Base-by-base conservation (phyloP, 2,888 invertebrate genomes). In the Hydriomena furcata region DNA sequence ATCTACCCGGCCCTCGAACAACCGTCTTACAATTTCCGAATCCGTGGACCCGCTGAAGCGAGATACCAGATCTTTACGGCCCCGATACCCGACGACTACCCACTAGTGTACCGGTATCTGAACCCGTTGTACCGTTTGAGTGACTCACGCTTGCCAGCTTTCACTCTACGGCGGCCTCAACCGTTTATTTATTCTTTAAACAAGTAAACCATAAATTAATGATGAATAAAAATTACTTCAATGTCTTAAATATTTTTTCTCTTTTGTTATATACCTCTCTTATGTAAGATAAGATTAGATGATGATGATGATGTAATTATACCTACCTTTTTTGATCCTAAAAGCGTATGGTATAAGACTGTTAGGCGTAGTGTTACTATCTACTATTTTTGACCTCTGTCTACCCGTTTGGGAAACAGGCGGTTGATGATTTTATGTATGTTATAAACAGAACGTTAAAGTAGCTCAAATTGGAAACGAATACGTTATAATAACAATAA, bases 181-280 rank as follows among this genome's bases (percentile, higher is more conserved):
- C 59, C 59, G 0, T 59, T 57, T 12, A 40, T 48, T 7, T 61
- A 59, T 24, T 43, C 43, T 5, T 58, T 20, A 55, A 52, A 31
- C 61, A 55, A 34, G 41, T 52, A 4, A 41, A 36, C 31, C 10
- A 28, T 8, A 38, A 12, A 7, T 6, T 11, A 12, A 7, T 34
- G 7, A 32, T 42, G 7, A 25, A 12, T 20, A 12, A 20, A 43
- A 25, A 37, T 13, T 6, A 1, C 8, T 0, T 2, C 4, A 8
- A 21, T 21, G 20, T 12, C 27, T 8, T 35, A 28, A 35, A 35
- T 24, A 30, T 11, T 1, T 11, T 12, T 3, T n/a, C n/a, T n/a
- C n/a, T n/a, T n/a, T n/a, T n/a, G n/a, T n/a, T 32, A 11, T 30
- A 11, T 30, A 5, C 11, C 11, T 12, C 5, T 31, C 12, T 31